These are phyloP conservation scores for Caracal caracal DNA, from an alignment of 2,113 vertebrate species.

Conservation along the genomic window DNA sequence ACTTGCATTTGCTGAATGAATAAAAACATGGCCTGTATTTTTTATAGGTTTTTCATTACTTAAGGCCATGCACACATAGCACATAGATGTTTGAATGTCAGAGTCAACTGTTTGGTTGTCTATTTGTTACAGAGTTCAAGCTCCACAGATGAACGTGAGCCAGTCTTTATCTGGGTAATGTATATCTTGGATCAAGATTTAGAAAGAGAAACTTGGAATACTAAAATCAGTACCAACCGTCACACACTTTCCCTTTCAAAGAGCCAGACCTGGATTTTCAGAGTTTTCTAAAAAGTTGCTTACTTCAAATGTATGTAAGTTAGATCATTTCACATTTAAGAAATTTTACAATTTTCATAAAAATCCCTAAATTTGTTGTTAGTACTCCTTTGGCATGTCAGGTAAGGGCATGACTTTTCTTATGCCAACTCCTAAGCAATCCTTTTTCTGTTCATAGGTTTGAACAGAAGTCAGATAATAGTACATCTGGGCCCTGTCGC, in stretches of 20 bases:
- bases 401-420: not conserved
- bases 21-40: not conserved
- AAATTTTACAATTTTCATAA: not conserved
- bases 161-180: slow-evolving; percentile 1
- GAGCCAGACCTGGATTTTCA: not conserved
- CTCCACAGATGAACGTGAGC: not conserved
- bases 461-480: not conserved
- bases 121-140: slow-evolving; percentile 25
- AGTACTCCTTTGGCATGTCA: not conserved
- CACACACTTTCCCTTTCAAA: not conserved
- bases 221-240: not conserved
- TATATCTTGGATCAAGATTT: slow-evolving; percentile 23
- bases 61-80: not conserved
- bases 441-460: not conserved
- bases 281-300: slow-evolving; percentile 2
- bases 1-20: not conserved
- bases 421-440: not conserved
- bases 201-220: slow-evolving; percentile 10
- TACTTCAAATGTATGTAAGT: slow-evolving; percentile 5
- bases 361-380: not conserved
- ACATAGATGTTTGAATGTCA: not conserved
- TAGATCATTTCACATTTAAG: slow-evolving; percentile 15
- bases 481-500: not conserved
- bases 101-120: not conserved
- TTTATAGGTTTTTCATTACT: not conserved